These are phyloP conservation scores for Mystacornis crossleyi DNA, from an alignment of 2,113 vertebrate species.

Conservation along the genomic window DNA sequence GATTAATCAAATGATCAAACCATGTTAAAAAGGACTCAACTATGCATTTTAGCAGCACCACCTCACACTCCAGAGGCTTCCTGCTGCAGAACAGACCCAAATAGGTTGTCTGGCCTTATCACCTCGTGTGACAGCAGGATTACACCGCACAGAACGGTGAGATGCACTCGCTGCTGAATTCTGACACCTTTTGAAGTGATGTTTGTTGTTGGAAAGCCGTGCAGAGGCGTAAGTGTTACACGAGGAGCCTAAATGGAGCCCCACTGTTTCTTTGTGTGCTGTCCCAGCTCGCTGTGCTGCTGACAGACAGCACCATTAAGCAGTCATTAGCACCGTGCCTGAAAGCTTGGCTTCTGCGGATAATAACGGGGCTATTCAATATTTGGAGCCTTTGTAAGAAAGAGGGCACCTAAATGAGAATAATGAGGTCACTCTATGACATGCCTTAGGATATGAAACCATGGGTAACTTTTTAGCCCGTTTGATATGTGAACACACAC, in stretches of 20 bases:
- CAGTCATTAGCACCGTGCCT: slow-evolving; percentile 70
- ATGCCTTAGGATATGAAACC: slow-evolving; percentile 54
- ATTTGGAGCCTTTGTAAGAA: slow-evolving; percentile 22
- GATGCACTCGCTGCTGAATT: neutral
- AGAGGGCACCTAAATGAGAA: slow-evolving; percentile 45
- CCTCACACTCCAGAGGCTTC: neutral
- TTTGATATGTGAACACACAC: slow-evolving; percentile 21
- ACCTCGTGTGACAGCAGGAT: neutral
- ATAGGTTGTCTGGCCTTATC: neutral
- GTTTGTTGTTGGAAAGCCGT: slow-evolving; percentile 10
- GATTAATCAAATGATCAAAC: neutral
- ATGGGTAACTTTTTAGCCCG: slow-evolving; percentile 25
- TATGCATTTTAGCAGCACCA: neutral
- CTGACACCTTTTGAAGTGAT: slow-evolving; percentile 14
- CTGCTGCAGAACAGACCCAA: neutral
- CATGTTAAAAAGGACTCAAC: neutral
- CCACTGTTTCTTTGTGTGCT: slow-evolving; percentile 61
- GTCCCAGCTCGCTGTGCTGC: slow-evolving; percentile 47
- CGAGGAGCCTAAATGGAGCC: slow-evolving; percentile 4
- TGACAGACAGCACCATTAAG: slow-evolving; percentile 78
- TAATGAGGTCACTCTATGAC: slow-evolving; percentile 61
- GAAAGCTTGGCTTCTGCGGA: slow-evolving; percentile 53
- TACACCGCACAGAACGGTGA: neutral
- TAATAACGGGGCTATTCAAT: slow-evolving; percentile 64
- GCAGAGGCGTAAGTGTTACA: neutral